Percentiles rank a stretch among this genome's conserved stretches.
Conservation (phyloP, 92 coral and sea anemone species). For the Zoanthus gigantus region DNA sequence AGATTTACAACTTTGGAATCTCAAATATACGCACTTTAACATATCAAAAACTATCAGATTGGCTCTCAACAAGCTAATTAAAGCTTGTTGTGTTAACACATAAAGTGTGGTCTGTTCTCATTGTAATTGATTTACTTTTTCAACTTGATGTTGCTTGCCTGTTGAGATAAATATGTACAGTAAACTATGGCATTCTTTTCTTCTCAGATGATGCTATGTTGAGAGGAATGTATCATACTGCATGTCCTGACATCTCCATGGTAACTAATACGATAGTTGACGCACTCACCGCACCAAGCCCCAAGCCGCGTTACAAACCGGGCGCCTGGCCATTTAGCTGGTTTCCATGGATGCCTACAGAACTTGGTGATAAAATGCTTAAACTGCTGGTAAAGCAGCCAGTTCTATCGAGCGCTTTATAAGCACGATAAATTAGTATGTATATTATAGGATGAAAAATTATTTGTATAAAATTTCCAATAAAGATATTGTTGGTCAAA, state of each 20-base stretch:
- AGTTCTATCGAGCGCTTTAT: background rate
- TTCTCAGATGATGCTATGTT: slow-evolving; percentile 52
- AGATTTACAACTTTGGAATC: too few relatives aligned
- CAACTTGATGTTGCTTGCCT: background rate
- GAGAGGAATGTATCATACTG: slow-evolving; percentile 38
- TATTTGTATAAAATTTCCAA: too few relatives aligned
- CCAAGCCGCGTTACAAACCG: slow-evolving; percentile 53
- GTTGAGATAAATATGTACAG: background rate
- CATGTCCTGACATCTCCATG: slow-evolving; percentile 41
- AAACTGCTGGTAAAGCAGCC: slow-evolving; percentile 28
- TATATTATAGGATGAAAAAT: too few relatives aligned
- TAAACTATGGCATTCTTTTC: background rate
- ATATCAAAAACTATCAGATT: background rate
- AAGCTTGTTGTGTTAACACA: background rate
- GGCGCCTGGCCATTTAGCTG: slow-evolving; percentile 52
- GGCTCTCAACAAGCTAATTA: background rate
- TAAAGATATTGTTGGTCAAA: too few relatives aligned
- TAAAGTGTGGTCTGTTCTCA: background rate
- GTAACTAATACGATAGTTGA: slow-evolving; percentile 52
- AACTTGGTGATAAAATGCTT: slow-evolving; percentile 44
- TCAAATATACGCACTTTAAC: too few relatives aligned
- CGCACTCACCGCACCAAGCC: slow-evolving; percentile 53
- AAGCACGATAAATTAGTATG: background rate
- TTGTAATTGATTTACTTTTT: background rate
- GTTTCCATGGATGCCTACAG: slow-evolving; percentile 56